phyloP scores from a whole-genome alignment of 1,140 invertebrate genomes.

The Mamestra configurata region DNA sequence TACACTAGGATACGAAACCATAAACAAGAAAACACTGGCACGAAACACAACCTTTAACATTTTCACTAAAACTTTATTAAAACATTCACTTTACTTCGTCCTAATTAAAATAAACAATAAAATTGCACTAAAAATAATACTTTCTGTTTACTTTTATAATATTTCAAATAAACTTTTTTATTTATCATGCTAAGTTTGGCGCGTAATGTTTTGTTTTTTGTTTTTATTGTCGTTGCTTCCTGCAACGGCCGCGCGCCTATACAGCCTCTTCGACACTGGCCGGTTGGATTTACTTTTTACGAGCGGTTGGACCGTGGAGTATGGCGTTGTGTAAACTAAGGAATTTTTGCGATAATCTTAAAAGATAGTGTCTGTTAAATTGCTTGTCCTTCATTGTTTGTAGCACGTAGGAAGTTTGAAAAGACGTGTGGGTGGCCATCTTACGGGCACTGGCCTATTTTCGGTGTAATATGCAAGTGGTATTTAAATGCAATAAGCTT shows the following conservation, averaged over 20 bases:
- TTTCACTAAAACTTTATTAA: conserved; percentile 18
- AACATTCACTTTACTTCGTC: background rate
- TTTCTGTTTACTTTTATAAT: conserved; percentile 16
- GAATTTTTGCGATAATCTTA: conserved; percentile 40
- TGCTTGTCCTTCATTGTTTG: background rate
- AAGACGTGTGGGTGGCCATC: too few relatives aligned
- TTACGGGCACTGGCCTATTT: too few relatives aligned
- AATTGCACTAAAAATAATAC: conserved; percentile 19
- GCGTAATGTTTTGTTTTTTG: conserved; percentile 39
- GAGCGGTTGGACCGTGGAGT: conserved; percentile 1
- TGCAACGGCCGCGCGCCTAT: conserved; percentile 14
- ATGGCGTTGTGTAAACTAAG: conserved; percentile 37
- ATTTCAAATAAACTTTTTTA: background rate
- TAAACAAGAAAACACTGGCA: conserved; percentile 52
- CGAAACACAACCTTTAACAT: conserved; percentile 50
- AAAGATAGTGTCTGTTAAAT: conserved; percentile 6
- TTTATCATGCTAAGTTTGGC: conserved; percentile 24
- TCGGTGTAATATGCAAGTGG: too few relatives aligned
- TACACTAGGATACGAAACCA: conserved; percentile 31
- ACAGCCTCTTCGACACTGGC: conserved; percentile 25
- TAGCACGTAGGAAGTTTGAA: background rate
- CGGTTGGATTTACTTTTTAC: background rate
- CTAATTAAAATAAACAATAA: conserved; percentile 12
- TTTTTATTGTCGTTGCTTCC: background rate
- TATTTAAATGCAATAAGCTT: too few relatives aligned